Evolutionary conservation across 1,140 invertebrate species (phyloP), one percentile per base, ranked within the genome.

Genomic region (Palaemon carinicauda): DNA sequence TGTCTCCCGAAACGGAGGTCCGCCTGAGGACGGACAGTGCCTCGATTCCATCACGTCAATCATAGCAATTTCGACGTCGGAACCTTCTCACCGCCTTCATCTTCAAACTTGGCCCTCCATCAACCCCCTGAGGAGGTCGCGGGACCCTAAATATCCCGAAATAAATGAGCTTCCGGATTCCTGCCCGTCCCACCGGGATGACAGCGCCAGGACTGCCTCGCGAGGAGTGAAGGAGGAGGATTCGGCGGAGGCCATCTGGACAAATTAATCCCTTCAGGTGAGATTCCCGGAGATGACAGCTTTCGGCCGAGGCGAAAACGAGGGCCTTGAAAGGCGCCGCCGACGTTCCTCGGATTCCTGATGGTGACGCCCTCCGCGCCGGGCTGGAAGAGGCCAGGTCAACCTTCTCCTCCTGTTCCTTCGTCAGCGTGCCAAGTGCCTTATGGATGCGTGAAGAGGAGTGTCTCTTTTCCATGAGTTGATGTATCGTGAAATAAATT

Each of bases 141-240:
- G 33, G 21, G n/a, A 12, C 27, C 33, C 79, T 24, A 24, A 27
- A 74, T 71, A 24, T 54, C 27, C 24, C 5, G 69, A 54, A 29
- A 82, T 54, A 82, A 74, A 54, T 71, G 24, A 82, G 81, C 71
- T 82, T 82, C 81, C 81, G 81, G 81, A 82, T 75, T 82, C 81
- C 65, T 82, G 50, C 29, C 29, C 51, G 33, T 31, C 73, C 27
- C 65, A 52, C 33, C 21, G 27, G 52, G 33, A 78, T 24, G 74
- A 24, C 21, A n/a, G 53, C 60, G 65, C 65, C 33, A 12, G 54
- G 21, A 21, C 73, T 9, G 21, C 50, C 52, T 31, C 41, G 71
- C 81, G 52, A 71, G 31, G 75, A 52, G 51, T 56, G 31, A n/a
- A n/a, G n/a, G n/a, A n/a, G n/a, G n/a, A 29, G 81, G 60, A 27